phyloP scores from a whole-genome alignment of 2,888 invertebrate species.

The Netelia melanura region DNA sequence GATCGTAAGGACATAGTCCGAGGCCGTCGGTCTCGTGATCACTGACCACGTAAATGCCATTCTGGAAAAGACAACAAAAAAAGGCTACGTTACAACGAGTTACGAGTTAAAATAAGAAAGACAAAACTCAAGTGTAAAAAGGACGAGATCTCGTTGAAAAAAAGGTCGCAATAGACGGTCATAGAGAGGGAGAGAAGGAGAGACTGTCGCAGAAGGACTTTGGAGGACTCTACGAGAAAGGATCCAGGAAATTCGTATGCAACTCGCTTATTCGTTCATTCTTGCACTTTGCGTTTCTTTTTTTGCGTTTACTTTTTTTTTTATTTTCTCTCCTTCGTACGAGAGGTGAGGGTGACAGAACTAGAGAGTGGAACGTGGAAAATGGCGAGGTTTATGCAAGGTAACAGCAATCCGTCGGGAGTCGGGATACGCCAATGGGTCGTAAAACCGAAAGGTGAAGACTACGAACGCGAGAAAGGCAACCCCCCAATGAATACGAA shows the following conservation, averaged over 20 bases:
- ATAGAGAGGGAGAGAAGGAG: conserved; percentile 3
- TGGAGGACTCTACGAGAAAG: conserved; percentile 13
- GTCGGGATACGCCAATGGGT: conserved; percentile 48
- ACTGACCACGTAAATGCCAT: conserved; percentile 85
- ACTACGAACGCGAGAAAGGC: conserved; percentile 47
- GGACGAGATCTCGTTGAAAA: conserved; percentile 15
- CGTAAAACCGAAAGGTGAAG: conserved; percentile 65
- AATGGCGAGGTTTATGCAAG: conserved; percentile 26
- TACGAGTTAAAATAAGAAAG: conserved; percentile 49
- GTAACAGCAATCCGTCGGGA: conserved; percentile 41
- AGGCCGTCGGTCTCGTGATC: conserved; percentile 92
- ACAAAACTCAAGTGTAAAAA: conserved; percentile 48
- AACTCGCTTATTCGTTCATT: conserved; percentile 53
- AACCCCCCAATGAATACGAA: conserved; percentile 69
- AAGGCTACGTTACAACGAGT: conserved; percentile 36
- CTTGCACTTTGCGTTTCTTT: background rate
- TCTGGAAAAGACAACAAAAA: conserved; percentile 83
- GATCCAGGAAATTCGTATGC: conserved; percentile 50
- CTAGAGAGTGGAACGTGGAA: conserved; percentile 8
- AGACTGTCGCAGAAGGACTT: conserved; percentile 39
- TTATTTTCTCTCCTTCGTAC: background rate
- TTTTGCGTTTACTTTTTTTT: conserved; percentile 4
- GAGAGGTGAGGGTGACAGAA: conserved; percentile 14
- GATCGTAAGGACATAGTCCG: conserved; percentile 97
- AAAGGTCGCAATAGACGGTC: background rate